Evolutionary conservation across 1,140 invertebrate genomes (phyloP), one percentile per base, ranked within the genome.

Genomic region (Zaprionus lachaisei): DNA sequence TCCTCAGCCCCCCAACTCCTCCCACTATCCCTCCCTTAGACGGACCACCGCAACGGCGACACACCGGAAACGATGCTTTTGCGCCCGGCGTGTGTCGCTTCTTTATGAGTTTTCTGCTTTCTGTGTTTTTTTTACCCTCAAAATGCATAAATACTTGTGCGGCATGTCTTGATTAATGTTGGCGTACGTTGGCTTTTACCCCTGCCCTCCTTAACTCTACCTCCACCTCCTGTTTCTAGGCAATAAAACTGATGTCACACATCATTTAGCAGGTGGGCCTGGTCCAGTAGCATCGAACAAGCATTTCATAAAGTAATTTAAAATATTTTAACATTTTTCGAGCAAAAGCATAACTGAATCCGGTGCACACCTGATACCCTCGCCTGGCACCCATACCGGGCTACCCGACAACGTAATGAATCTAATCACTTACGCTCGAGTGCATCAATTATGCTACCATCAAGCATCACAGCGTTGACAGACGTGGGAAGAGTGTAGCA

Each of bases 401-500:
- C 83, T 76, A 81, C 84, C 91, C 60, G 79, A 85, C 84, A 81
- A 79, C 84, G 83, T 92, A 92, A 92, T 92, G 91, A 92, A 92
- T 92, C 91, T 92, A 92, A 92, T 92, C 91, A 92, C 91, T 92
- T 92, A 92, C 91, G 91, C 91, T 91, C 87, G 91, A 92, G 91
- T 92, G 87, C 91, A 92, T 92, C 91, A 92, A 92, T 92, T 92
- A 92, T 92, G 79, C 73, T 92, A 74, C 84, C 81, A 91, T 91
- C 91, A 89, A 81, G 77, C 75, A 85, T 79, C 78, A 85, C 41
- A 58, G 49, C 62, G 63, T 28, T 51, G 58, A 54, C 66, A 73
- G 70, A 61, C 79, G 68, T 70, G n/a, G 20, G 24, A 54, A 74
- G 47, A 34, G 58, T 64, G 24, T n/a, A 58, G 38, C 62, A 47